phyloP scores from a whole-genome alignment of 2,888 invertebrate genomes.

The Selenia dentaria region DNA sequence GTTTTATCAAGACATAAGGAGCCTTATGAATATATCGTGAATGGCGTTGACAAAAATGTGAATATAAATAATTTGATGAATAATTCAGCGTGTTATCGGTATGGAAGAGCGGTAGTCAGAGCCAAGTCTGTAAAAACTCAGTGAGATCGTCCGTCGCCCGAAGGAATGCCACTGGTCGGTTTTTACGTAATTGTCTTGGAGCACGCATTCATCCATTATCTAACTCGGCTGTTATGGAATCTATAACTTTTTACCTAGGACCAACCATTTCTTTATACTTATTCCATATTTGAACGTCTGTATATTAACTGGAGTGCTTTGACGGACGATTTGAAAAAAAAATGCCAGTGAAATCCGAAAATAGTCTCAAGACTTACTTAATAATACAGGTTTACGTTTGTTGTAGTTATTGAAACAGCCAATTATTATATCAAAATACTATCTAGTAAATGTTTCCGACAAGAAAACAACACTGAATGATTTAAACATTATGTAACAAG shows the following conservation, averaged over 20 bases:
- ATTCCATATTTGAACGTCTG: slow-evolving; percentile 36
- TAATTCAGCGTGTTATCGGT: slow-evolving; percentile 83
- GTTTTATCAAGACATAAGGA: slow-evolving; percentile 84
- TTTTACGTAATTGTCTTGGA: slow-evolving; percentile 81
- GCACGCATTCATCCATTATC: slow-evolving; percentile 83
- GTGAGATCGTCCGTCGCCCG: slow-evolving; percentile 58
- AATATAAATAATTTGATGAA: slow-evolving; percentile 81
- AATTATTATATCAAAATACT: no score
- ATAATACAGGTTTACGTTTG: no score
- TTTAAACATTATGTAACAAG: no score
- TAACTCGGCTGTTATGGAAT: slow-evolving; percentile 46
- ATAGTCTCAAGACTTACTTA: no score
- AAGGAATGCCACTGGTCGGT: slow-evolving; percentile 73
- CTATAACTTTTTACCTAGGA: slow-evolving; percentile 39
- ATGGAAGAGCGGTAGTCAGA: slow-evolving; percentile 65
- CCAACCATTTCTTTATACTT: slow-evolving; percentile 30
- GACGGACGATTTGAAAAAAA: no score
- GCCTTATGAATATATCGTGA: slow-evolving; percentile 79
- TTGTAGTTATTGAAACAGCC: no score
- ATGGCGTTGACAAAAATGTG: slow-evolving; percentile 84
- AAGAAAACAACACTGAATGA: no score
- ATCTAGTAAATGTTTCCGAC: no score
- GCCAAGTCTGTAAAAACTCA: slow-evolving; percentile 59
- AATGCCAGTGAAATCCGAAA: no score
- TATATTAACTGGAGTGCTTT: slow-evolving; percentile 29